phyloP scores from a whole-genome alignment of 2,113 vertebrate species.

The Sebastes schlegelii region DNA sequence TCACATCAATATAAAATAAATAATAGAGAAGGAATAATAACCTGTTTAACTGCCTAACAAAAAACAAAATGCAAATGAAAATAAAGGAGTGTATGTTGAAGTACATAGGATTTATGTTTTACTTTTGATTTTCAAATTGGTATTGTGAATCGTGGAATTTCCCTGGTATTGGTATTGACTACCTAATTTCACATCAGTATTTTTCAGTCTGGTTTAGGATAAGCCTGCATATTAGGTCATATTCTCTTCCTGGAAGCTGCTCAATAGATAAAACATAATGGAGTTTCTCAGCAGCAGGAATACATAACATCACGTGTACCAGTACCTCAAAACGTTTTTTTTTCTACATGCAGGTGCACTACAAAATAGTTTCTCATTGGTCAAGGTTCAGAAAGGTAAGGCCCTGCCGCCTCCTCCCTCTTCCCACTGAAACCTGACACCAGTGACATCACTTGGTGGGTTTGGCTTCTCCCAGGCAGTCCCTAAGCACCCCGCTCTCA shows the following conservation, averaged over 20 bases:
- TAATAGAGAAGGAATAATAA: too few relatives aligned
- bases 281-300: constrained; percentile 20
- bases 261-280: constrained; percentile 49
- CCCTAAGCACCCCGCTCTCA: constrained; percentile 69
- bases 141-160: too few relatives aligned
- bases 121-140: too few relatives aligned
- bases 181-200: too few relatives aligned
- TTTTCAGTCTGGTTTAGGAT: constrained; percentile 24
- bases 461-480: constrained; percentile 74
- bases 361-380: constrained; percentile 62
- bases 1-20: too few relatives aligned
- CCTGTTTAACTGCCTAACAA: too few relatives aligned
- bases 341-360: constrained; percentile 57
- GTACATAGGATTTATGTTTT: too few relatives aligned
- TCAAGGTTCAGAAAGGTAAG: constrained; percentile 73
- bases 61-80: too few relatives aligned
- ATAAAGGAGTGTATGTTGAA: too few relatives aligned
- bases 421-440: constrained; percentile 77
- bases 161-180: too few relatives aligned
- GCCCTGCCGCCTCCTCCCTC: constrained; percentile 54
- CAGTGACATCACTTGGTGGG: constrained; percentile 82
- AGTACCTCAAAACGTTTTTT: not conserved
- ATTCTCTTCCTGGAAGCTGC: constrained; percentile 28
- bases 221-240: constrained; percentile 13
- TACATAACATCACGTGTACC: constrained; percentile 61